Evolutionary conservation across 2,113 vertebrate genomes (phyloP).

Genomic region (Caranx ignobilis): DNA sequence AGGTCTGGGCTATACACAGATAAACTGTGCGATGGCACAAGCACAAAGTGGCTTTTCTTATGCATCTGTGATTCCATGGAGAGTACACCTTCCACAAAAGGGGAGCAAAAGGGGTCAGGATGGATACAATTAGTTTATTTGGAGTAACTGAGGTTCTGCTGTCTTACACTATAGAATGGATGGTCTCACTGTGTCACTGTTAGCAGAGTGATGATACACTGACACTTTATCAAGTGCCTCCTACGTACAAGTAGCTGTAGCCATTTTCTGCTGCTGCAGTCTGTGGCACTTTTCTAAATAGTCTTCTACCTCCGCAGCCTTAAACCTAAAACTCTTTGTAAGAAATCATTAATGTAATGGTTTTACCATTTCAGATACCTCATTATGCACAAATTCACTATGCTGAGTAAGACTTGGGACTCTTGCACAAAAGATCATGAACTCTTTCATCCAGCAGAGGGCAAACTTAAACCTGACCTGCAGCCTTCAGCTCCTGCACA

Average conservation of each 20-base stretch:
- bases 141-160: slow-evolving; percentile 16
- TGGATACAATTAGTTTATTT: slow-evolving; percentile 31
- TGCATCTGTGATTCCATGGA: slow-evolving; percentile 32
- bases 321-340: slow-evolving; percentile 7
- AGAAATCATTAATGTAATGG: slow-evolving; percentile 35
- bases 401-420: slow-evolving; percentile 1
- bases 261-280: background rate
- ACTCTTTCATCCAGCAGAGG: slow-evolving; percentile 58
- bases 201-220: slow-evolving; percentile 6
- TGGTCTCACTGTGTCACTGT: slow-evolving; percentile 21
- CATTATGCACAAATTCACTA: slow-evolving; percentile 40
- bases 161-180: slow-evolving; percentile 15
- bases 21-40: slow-evolving; percentile 5
- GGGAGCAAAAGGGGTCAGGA: background rate
- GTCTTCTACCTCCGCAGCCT: background rate
- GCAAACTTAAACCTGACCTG: slow-evolving; percentile 53
- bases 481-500: background rate
- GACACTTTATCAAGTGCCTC: background rate
- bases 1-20: slow-evolving; percentile 34
- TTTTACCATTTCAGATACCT: slow-evolving; percentile 27
- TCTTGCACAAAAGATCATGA: background rate
- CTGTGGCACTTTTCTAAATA: background rate
- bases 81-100: background rate
- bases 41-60: slow-evolving; percentile 18
- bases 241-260: background rate